phyloP scores from a whole-genome alignment of 1,140 invertebrate genomes.

The Drosophila yakuba region DNA sequence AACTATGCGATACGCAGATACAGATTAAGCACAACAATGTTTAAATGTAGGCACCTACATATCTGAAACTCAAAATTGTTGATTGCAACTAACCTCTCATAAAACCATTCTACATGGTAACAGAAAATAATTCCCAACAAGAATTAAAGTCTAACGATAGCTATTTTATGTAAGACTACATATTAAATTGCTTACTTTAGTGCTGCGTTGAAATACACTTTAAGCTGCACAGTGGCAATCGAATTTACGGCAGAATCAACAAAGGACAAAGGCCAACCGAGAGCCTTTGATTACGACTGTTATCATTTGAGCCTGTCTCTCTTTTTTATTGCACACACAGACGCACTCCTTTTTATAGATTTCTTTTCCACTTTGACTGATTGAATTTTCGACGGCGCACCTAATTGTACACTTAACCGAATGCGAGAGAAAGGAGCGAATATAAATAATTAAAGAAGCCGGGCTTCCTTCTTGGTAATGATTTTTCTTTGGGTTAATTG shows the following conservation, averaged over 20 bases:
- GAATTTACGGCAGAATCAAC: slow-evolving; percentile 26
- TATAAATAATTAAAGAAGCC: slow-evolving; percentile 34
- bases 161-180: not conserved
- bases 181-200: not conserved
- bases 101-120: no score
- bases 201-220: not conserved
- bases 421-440: slow-evolving; percentile 15
- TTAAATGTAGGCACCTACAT: no score
- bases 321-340: slow-evolving; percentile 29
- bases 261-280: slow-evolving; percentile 35
- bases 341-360: slow-evolving; percentile 19
- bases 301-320: slow-evolving; percentile 27
- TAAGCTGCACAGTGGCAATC: slow-evolving; percentile 8
- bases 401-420: slow-evolving; percentile 40
- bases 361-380: slow-evolving; percentile 41
- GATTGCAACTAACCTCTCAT: no score
- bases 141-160: not conserved
- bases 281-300: slow-evolving; percentile 40
- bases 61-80: no score
- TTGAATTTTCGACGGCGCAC: slow-evolving; percentile 35
- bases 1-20: not conserved
- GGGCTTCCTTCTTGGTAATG: not conserved
- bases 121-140: no score
- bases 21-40: not conserved
- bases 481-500: slow-evolving; percentile 28